phyloP scores from a whole-genome alignment of 2,113 vertebrate genomes.

The Leucopsar rothschildi region DNA sequence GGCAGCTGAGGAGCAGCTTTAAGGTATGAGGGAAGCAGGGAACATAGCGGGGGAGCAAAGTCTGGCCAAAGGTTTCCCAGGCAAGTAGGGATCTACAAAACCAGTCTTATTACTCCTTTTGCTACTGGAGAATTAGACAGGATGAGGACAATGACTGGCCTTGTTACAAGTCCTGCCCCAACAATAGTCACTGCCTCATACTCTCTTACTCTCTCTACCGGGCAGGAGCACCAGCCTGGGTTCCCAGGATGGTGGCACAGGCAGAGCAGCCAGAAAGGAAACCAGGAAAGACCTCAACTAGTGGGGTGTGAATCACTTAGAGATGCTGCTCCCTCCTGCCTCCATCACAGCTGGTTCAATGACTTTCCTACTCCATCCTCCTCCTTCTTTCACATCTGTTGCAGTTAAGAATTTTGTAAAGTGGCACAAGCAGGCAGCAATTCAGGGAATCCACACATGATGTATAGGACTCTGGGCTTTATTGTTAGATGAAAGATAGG shows the following conservation, averaged over 20 bases:
- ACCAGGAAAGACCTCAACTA: not conserved
- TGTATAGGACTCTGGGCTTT: not conserved
- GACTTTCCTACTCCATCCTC: not conserved
- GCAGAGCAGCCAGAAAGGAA: not conserved
- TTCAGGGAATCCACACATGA: not conserved
- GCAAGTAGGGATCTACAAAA: not conserved
- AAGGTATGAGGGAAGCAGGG: not conserved
- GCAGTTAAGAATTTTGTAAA: not conserved
- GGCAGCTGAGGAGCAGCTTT: not conserved
- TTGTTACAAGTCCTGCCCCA: not conserved
- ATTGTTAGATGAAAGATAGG: not conserved
- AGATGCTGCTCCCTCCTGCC: not conserved
- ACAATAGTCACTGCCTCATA: not conserved
- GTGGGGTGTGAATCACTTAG: not conserved
- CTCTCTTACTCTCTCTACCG: not conserved
- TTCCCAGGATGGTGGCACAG: not conserved
- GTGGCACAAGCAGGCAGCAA: not conserved
- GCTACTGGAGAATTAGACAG: not conserved
- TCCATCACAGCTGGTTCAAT: not conserved
- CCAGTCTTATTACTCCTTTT: not conserved
- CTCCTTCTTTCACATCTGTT: not conserved
- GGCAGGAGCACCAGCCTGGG: not conserved
- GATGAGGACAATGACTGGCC: not conserved
- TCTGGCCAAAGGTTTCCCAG: not conserved
- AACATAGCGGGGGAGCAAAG: not conserved